Conservation (phyloP, 2,797 vertebrate genomes). For the Glyptemys insculpta region DNA sequence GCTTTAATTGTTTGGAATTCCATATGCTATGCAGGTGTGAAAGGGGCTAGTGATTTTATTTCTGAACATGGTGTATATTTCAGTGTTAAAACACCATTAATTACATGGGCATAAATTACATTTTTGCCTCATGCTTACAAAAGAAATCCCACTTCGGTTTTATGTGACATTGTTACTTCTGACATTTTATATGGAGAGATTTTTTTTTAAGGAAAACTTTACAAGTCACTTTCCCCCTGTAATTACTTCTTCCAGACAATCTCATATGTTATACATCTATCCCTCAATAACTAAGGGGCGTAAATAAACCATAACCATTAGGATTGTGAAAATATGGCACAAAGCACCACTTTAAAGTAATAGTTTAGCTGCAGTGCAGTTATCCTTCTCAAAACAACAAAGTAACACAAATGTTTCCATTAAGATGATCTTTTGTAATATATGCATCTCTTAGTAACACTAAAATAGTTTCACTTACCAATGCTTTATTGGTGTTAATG, state of each 20-base stretch:
- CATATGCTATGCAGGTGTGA: slow-evolving; percentile 64
- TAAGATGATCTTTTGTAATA: neutral
- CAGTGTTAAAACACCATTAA: slow-evolving; percentile 50
- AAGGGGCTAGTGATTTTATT: slow-evolving; percentile 20
- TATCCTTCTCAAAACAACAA: neutral
- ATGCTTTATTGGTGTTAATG: rapidly evolving
- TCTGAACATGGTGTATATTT: slow-evolving; percentile 57
- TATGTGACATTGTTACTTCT: slow-evolving; percentile 4
- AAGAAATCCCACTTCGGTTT: neutral
- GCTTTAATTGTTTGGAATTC: slow-evolving; percentile 68
- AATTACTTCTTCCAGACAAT: neutral
- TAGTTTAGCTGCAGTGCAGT: neutral
- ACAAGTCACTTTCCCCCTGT: neutral
- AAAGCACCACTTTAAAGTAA: neutral
- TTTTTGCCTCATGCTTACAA: slow-evolving; percentile 2
- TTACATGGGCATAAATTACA: slow-evolving; percentile 58
- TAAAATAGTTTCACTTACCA: neutral
- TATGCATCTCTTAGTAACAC: neutral
- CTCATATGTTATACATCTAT: neutral
- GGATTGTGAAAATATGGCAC: neutral
- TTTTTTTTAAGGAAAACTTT: neutral
- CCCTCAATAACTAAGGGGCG: neutral
- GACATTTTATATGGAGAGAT: neutral
- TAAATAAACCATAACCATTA: neutral
- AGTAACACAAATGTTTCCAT: rapidly evolving